These are phyloP conservation scores for Nebria salina DNA, from an alignment of 2,888 invertebrate species.

Conservation along the genomic window DNA sequence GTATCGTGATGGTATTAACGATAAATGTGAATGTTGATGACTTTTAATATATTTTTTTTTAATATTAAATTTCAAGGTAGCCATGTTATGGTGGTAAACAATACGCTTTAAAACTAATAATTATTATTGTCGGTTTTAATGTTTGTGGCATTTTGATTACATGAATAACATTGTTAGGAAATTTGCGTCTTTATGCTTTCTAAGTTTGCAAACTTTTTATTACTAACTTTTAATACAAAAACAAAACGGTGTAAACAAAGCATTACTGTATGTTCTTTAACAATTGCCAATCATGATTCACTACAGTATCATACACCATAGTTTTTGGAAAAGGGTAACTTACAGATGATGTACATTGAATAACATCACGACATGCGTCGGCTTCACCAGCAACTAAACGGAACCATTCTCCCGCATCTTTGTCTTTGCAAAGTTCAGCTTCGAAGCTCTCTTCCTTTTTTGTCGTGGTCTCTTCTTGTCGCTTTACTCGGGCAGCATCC, in stretches of 20 bases:
- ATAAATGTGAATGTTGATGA: constrained; percentile 22
- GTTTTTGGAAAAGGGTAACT: constrained; percentile 57
- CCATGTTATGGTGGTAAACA: background rate
- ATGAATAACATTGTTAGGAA: constrained; percentile 9
- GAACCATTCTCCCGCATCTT: constrained; percentile 96
- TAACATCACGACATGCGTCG: constrained; percentile 93
- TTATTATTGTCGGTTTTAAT: background rate
- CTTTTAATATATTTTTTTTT: constrained; percentile 5
- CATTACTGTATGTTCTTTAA: background rate
- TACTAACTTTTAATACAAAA: background rate
- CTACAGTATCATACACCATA: background rate
- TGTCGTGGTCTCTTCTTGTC: constrained; percentile 71
- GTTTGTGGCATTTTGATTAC: constrained; percentile 19
- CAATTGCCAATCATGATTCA: constrained; percentile 1
- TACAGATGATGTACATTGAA: constrained; percentile 93
- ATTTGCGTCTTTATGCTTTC: constrained; percentile 18
- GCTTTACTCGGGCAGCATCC: constrained; percentile 65
- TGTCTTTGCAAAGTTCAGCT: constrained; percentile 90
- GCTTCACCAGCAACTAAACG: constrained; percentile 88
- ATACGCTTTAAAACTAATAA: background rate
- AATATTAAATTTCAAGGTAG: constrained; percentile 10
- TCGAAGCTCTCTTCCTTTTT: constrained; percentile 91
- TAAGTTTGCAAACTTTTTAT: constrained; percentile 17
- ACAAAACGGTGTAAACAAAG: background rate
- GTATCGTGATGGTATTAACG: constrained; percentile 19